A percentile compares a stretch with the other conserved stretches of the same genome.
These are phyloP conservation scores for Pachyramphus minor DNA, from an alignment of 2,113 vertebrate species.

Conservation along the genomic window DNA sequence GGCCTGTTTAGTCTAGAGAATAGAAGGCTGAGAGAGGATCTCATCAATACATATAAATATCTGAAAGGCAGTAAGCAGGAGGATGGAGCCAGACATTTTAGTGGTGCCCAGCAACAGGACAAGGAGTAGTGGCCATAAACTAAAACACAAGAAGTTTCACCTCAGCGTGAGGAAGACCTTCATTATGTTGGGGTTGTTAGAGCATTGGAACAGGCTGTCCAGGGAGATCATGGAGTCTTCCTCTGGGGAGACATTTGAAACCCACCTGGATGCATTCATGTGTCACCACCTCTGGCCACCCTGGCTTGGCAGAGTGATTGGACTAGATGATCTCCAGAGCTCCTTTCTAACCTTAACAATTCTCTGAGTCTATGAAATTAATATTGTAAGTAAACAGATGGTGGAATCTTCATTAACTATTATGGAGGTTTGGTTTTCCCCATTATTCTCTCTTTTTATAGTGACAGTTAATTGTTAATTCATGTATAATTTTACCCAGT, in stretches of 20 bases:
- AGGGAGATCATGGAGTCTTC: neutral
- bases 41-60: neutral
- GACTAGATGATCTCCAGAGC: neutral
- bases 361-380: neutral
- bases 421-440: neutral
- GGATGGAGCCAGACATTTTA: neutral
- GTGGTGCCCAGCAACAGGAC: neutral
- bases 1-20: neutral
- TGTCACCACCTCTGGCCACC: neutral
- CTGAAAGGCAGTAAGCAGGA: neutral
- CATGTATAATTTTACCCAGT: neutral
- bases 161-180: accelerated
- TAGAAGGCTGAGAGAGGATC: neutral
- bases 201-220: neutral
- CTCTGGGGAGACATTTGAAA: neutral
- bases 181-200: neutral
- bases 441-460: neutral
- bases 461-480: neutral
- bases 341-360: neutral
- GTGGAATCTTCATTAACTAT: neutral
- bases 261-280: neutral
- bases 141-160: neutral
- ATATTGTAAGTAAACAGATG: neutral
- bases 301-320: neutral
- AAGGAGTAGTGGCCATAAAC: neutral